A percentile compares a stretch with the other conserved stretches of the same genome.
Evolutionary conservation across 1,140 invertebrate genomes (phyloP).

Genomic region (Campoletis sonorensis): DNA sequence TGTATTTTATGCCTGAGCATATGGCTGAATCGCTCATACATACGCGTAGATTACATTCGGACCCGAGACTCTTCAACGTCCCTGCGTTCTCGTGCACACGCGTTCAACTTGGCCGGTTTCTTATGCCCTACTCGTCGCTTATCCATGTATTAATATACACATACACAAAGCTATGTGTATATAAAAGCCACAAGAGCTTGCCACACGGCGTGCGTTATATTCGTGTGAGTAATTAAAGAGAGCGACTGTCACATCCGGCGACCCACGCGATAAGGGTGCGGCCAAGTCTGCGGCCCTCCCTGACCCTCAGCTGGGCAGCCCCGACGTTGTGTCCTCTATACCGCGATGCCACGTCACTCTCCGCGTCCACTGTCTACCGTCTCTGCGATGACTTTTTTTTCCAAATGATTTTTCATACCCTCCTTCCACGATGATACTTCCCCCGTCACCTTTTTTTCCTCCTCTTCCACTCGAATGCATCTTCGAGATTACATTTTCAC

Average conservation of each 20-base stretch:
- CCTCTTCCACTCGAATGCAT: conserved; percentile 9
- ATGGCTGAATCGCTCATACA: conserved; percentile 29
- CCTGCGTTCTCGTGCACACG: conserved; percentile 16
- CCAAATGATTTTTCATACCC: background rate
- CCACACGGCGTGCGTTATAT: conserved; percentile 53
- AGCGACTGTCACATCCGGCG: conserved; percentile 76
- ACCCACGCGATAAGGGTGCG: conserved; percentile 76
- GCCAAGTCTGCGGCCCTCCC: conserved; percentile 59
- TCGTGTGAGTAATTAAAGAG: conserved; percentile 77
- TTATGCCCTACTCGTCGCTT: conserved; percentile 22
- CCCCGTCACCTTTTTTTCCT: conserved; percentile 3
- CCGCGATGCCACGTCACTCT: conserved; percentile 47
- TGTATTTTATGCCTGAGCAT: conserved; percentile 52
- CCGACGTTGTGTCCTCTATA: conserved; percentile 40
- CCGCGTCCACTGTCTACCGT: conserved; percentile 28
- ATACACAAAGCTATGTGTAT: background rate
- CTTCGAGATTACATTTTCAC: background rate
- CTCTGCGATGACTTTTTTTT: conserved; percentile 27
- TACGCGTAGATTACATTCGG: conserved; percentile 8
- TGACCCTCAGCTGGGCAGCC: conserved; percentile 59
- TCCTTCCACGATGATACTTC: background rate
- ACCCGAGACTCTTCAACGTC: conserved; percentile 4
- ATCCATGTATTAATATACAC: conserved; percentile 1
- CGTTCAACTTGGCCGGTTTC: conserved; percentile 47
- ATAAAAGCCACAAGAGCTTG: background rate